phyloP scores from a whole-genome alignment of 1,140 invertebrate species.

The roundworm (Caenorhabditis elegans) region WBcel235 BX284606.5:6570001-6570500 shows the following conservation, averaged over 20 bases:
- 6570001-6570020: background rate
- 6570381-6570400: background rate
- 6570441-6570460: background rate
- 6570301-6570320: background rate
- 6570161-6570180: constrained; percentile 17
- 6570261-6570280: background rate
- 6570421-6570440: constrained; percentile 16
- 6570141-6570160: constrained; percentile 31
- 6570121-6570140: constrained; percentile 7
- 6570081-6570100: no score
- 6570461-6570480: background rate
- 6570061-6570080: background rate
- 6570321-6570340: background rate
- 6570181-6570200: constrained; percentile 32
- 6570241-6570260: background rate
- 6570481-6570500: constrained; percentile 11
- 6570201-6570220: constrained; percentile 28
- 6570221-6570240: constrained; percentile 20
- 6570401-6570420: background rate
- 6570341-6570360: background rate
- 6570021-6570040: background rate
- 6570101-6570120: no score
- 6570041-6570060: background rate
- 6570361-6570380: background rate
- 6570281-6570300: no score